Conservation (phyloP, 2,113 vertebrate genomes). For the Cichladusa arquata region DNA sequence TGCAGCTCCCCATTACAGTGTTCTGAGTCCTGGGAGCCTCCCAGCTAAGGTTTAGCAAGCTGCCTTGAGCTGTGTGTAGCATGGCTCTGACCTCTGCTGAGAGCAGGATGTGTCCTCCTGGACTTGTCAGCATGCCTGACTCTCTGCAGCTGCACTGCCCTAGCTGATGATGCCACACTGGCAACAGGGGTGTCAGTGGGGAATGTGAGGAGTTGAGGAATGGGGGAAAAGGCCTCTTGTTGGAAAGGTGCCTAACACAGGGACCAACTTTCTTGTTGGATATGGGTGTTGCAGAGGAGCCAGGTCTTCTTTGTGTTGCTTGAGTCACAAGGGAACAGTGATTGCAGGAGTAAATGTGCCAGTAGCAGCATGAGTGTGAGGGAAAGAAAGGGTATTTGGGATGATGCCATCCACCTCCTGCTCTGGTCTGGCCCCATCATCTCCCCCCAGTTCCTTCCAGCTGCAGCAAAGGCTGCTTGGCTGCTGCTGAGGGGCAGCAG, state of each 20-base stretch:
- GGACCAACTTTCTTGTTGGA: neutral
- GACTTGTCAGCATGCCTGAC: neutral
- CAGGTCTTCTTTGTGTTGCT: neutral
- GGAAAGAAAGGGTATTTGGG: neutral
- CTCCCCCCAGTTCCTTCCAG: neutral
- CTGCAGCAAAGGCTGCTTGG: neutral
- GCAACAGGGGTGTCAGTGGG: neutral
- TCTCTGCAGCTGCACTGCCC: neutral
- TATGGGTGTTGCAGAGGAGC: neutral
- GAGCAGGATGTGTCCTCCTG: neutral
- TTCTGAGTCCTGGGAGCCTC: neutral
- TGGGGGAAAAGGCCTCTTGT: neutral
- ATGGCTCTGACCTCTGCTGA: neutral
- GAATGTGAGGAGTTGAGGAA: neutral
- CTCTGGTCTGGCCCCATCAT: accelerated
- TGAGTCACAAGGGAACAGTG: neutral
- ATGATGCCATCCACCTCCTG: neutral
- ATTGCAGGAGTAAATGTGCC: neutral
- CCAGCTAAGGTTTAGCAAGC: neutral
- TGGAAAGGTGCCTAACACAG: neutral
- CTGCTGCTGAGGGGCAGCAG: neutral
- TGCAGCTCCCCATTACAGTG: neutral
- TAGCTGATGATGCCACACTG: neutral
- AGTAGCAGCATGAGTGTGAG: neutral
- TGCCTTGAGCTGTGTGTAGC: neutral